Percentiles rank a stretch among this genome's conserved stretches.
Evolutionary conservation across 64 coral and sea anemone genomes (phyloP).

Genomic region (Porites lutea): DNA sequence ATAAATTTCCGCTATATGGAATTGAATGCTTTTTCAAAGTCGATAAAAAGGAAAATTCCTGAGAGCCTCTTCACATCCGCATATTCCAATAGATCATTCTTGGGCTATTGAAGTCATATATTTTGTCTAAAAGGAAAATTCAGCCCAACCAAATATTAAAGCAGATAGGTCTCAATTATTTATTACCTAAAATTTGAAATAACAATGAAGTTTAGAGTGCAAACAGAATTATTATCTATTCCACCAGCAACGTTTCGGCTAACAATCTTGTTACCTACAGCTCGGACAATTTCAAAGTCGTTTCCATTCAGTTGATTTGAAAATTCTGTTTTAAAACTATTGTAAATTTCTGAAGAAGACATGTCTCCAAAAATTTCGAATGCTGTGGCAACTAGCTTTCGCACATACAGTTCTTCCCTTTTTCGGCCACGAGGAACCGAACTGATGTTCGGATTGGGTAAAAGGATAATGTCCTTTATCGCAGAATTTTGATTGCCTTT

Average conservation of each 20-base stretch:
- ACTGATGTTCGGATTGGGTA: slow-evolving; percentile 46
- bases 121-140: no score
- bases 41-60: no score
- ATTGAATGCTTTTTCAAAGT: no score
- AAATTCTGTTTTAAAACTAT: slow-evolving; percentile 33
- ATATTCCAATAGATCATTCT: no score
- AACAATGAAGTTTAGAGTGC: no score
- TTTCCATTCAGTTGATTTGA: slow-evolving; percentile 41
- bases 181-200: no score
- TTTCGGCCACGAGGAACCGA: slow-evolving; percentile 58
- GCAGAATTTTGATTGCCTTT: slow-evolving; percentile 4
- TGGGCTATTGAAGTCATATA: no score
- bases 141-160: no score
- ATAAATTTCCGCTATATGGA: no score
- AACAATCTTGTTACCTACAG: slow-evolving; percentile 66
- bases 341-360: slow-evolving; percentile 25
- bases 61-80: no score
- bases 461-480: slow-evolving; percentile 58
- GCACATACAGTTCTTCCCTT: slow-evolving; percentile 57
- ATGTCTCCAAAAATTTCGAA: slow-evolving; percentile 51
- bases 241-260: slow-evolving; percentile 4
- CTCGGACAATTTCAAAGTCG: slow-evolving; percentile 51
- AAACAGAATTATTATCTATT: not conserved
- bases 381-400: slow-evolving; percentile 56
- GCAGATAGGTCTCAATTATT: no score